phyloP scores from a whole-genome alignment of 2,888 invertebrate species.

The Drosophila macrospina region DNA sequence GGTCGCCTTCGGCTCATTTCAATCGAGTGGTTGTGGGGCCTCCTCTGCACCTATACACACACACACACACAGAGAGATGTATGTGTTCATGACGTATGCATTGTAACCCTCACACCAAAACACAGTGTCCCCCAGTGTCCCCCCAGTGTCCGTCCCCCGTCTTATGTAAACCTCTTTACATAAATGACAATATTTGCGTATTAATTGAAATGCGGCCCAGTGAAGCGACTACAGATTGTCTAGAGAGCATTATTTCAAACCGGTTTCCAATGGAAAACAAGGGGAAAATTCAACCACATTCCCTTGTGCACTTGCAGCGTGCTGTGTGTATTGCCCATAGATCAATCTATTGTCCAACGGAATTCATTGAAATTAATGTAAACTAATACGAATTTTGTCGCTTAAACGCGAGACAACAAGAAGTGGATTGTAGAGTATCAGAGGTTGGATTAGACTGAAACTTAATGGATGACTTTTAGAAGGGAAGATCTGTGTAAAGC shows the following conservation, averaged over 20 bases:
- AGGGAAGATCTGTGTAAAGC: neutral
- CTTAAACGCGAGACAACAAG: neutral
- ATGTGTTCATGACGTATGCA: constrained; percentile 45
- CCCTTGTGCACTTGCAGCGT: constrained; percentile 22
- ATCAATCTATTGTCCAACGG: constrained; percentile 13
- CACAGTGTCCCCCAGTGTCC: constrained; percentile 15
- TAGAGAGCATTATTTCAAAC: constrained; percentile 26
- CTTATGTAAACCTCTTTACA: constrained; percentile 57
- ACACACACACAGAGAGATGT: constrained; percentile 7
- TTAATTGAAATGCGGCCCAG: constrained; percentile 66
- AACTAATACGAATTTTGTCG: constrained; percentile 18
- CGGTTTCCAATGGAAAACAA: constrained; percentile 33
- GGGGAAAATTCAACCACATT: constrained; percentile 9
- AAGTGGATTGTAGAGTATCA: neutral
- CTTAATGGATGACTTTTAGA: neutral
- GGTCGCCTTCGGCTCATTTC: constrained; percentile 41
- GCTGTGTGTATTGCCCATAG: constrained; percentile 1
- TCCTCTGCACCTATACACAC: neutral
- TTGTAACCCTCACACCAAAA: constrained; percentile 19
- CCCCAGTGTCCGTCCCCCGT: constrained; percentile 8
- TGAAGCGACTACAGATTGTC: constrained; percentile 35
- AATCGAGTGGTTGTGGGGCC: constrained; percentile 3
- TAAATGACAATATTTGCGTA: constrained; percentile 69
- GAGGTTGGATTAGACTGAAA: neutral
- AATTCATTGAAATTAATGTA: constrained; percentile 14